A percentile compares a stretch with the other conserved stretches of the same genome.
phyloP scores from a whole-genome alignment of 1,140 invertebrate species.

The Drepana arcuata region DNA sequence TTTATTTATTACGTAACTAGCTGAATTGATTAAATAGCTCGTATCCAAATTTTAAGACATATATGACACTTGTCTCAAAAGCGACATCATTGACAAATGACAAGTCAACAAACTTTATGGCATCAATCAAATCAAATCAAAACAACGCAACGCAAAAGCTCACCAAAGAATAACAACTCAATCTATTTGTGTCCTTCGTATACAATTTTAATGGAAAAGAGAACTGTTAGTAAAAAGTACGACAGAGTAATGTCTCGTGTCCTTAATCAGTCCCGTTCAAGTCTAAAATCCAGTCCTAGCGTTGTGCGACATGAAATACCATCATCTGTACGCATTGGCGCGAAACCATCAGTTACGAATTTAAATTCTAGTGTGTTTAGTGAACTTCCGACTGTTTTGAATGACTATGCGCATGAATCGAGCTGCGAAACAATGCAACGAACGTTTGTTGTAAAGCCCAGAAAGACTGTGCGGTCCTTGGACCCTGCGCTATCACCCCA shows the following conservation, averaged over 20 bases:
- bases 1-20: too few species aligned
- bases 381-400: slow-evolving; percentile 47
- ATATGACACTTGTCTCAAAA: too few species aligned
- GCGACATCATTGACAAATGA: not conserved
- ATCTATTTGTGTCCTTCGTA: too few species aligned
- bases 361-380: slow-evolving; percentile 31
- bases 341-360: slow-evolving; percentile 43
- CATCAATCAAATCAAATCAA: slow-evolving; percentile 7
- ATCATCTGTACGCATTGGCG: slow-evolving; percentile 35
- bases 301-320: slow-evolving; percentile 37
- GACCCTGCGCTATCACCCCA: slow-evolving; percentile 27
- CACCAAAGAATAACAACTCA: too few species aligned
- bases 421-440: slow-evolving; percentile 19
- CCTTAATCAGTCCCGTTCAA: slow-evolving; percentile 20
- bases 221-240: slow-evolving; percentile 28
- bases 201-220: too few species aligned
- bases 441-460: slow-evolving; percentile 37
- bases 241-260: slow-evolving; percentile 50
- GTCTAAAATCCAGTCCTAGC: slow-evolving; percentile 23
- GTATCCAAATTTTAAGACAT: too few species aligned
- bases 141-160: too few species aligned
- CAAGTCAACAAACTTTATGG: slow-evolving; percentile 1
- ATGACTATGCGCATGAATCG: slow-evolving; percentile 36
- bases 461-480: slow-evolving; percentile 40
- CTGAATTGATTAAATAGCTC: too few species aligned